Evolutionary conservation across 2,888 invertebrate genomes (phyloP), one percentile per base, ranked within the genome.

Genomic region (Gastracanthus pulcherrimus): DNA sequence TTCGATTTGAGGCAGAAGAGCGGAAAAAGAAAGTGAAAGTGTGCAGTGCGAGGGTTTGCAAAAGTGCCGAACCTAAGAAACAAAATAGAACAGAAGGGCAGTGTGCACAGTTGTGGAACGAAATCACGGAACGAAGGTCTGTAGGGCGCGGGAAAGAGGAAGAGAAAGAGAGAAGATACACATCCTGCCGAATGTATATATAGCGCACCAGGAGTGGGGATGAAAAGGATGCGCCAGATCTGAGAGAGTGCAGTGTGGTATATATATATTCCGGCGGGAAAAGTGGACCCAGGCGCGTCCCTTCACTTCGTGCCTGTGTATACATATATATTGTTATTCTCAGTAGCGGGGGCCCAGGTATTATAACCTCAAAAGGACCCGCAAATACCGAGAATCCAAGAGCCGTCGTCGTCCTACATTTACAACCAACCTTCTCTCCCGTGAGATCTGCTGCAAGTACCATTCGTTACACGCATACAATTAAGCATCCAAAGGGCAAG

Each of bases 191-290:
- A n/a, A n/a, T n/a, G n/a, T n/a, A n/a, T n/a, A n/a, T n/a, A n/a
- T n/a, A n/a, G n/a, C n/a, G n/a, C n/a, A n/a, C n/a, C 23, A 55
- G 55, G 26, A 26, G 55, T 55, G 55, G 55, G 55, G 55, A 26
- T 26, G 55, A 55, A 26, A 26, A 55, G 55, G 55, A 55, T 55
- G 55, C 55, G 55, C 26, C 26, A n/a, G n/a, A n/a, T 19, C 55
- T 55, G 26, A 55, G n/a, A n/a, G n/a, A n/a, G 55, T 1, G 55
- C 7, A 7, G 55, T 26, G 26, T n/a, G n/a, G n/a, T n/a, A n/a
- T n/a, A n/a, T n/a, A n/a, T n/a, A n/a, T n/a, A n/a, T 55, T 55
- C 55, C 55, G 55, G 55, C 55, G 55, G 55, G 55, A 55, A 55
- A 55, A 55, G 55, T n/a, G n/a, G n/a, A n/a, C n/a, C n/a, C 26